phyloP scores from a whole-genome alignment of 2,888 invertebrate species.

The Epinotia demarniana region DNA sequence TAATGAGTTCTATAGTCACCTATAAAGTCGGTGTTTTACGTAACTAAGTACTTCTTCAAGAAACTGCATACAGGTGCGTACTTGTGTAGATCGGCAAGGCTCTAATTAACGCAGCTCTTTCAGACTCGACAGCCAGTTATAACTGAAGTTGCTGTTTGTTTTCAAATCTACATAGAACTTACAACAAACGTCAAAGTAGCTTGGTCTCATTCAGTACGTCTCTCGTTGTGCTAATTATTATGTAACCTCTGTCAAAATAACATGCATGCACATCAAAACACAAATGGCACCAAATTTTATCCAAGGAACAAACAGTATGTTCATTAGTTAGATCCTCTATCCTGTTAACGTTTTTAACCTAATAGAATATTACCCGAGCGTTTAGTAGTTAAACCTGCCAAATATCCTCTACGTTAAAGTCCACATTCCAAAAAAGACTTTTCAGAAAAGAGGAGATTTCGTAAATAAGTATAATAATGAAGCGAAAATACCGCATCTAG shows the following conservation, averaged over 20 bases:
- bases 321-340: conserved; percentile 41
- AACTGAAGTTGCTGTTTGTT: conserved; percentile 7
- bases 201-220: background rate
- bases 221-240: background rate
- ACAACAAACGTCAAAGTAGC: background rate
- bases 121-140: background rate
- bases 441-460: background rate
- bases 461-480: conserved; percentile 1
- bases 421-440: background rate
- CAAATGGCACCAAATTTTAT: conserved; percentile 30
- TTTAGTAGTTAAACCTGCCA: background rate
- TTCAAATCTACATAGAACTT: background rate
- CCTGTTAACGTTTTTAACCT: conserved; percentile 2
- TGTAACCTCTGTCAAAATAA: background rate
- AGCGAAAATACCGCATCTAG: conserved; percentile 27
- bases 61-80: background rate
- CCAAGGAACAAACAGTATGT: conserved; percentile 34
- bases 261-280: conserved; percentile 20
- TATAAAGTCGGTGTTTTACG: background rate
- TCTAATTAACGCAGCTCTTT: conserved; percentile 35
- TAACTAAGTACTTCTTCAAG: conserved; percentile 20
- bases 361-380: background rate
- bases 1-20: conserved; percentile 25
- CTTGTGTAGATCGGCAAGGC: conserved; percentile 15
- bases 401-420: background rate